A percentile compares a stretch with the other conserved stretches of the same genome.
These are phyloP conservation scores for Eretmochelys imbricata DNA, from an alignment of 2,113 vertebrate genomes.

Conservation along the genomic window DNA sequence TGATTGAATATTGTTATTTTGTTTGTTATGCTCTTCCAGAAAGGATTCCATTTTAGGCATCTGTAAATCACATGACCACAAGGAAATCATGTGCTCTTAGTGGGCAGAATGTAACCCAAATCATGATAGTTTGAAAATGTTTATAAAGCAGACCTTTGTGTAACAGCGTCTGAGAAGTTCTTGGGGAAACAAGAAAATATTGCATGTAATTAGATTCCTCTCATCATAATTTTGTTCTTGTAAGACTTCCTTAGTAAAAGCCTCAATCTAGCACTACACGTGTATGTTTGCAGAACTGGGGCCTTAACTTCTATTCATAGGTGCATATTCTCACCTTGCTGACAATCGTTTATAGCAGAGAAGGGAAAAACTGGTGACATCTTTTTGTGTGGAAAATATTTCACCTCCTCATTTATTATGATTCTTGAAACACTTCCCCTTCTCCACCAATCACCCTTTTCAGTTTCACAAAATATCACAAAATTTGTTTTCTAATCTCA, in stretches of 20 bases:
- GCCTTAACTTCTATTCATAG: neutral
- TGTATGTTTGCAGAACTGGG: rapidly evolving
- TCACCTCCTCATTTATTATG: neutral
- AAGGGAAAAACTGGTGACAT: neutral
- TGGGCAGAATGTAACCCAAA: neutral
- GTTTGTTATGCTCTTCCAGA: neutral
- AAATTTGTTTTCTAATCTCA: neutral
- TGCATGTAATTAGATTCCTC: neutral
- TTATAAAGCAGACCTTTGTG: neutral
- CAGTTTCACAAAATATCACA: neutral
- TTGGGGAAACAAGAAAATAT: neutral
- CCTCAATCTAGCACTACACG: neutral
- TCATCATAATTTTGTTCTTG: neutral
- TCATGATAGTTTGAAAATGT: neutral
- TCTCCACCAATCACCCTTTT: neutral
- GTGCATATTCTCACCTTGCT: neutral
- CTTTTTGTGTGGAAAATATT: neutral
- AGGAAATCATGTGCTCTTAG: neutral
- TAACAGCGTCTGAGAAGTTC: neutral
- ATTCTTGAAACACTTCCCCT: neutral
- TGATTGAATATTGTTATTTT: neutral
- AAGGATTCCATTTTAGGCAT: neutral
- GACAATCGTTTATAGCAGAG: neutral
- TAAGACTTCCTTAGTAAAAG: neutral
- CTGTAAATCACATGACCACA: neutral